Evolutionary conservation across 2,113 vertebrate species (phyloP).

Genomic region (Corythoichthys haematopterus): DNA sequence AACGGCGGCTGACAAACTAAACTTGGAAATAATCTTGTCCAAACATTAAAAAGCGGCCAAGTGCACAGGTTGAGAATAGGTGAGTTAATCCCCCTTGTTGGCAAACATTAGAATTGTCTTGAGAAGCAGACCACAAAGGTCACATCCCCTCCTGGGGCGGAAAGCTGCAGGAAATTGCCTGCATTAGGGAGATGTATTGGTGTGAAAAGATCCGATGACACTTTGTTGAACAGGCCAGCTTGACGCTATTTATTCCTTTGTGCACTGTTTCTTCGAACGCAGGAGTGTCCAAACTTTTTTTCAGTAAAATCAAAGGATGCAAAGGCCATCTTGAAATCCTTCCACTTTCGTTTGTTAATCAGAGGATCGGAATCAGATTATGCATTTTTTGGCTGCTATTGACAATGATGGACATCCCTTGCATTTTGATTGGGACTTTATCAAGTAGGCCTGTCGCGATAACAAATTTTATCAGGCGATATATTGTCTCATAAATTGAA

Average conservation of each 20-base stretch:
- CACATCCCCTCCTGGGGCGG: conserved; percentile 63
- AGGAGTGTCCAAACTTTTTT: background rate
- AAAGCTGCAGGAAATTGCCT: conserved; percentile 78
- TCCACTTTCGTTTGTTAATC: no score
- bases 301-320: no score
- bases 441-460: no score
- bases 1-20: background rate
- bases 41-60: background rate
- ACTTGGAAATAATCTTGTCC: background rate
- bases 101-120: conserved; percentile 66
- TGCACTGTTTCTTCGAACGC: conserved; percentile 34
- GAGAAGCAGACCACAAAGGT: conserved; percentile 60
- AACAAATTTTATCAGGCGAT: no score
- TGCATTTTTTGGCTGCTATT: no score
- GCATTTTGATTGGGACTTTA: no score
- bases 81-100: conserved; percentile 65
- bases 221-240: conserved; percentile 55
- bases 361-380: no score
- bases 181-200: conserved; percentile 77
- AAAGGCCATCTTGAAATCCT: no score
- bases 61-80: conserved; percentile 1
- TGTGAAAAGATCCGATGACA: conserved; percentile 73
- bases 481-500: no score
- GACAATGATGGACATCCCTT: no score
- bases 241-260: conserved; percentile 34